These are phyloP conservation scores for Onthophagus taurus DNA, from an alignment of 1,140 invertebrate genomes.

Conservation along the genomic window DNA sequence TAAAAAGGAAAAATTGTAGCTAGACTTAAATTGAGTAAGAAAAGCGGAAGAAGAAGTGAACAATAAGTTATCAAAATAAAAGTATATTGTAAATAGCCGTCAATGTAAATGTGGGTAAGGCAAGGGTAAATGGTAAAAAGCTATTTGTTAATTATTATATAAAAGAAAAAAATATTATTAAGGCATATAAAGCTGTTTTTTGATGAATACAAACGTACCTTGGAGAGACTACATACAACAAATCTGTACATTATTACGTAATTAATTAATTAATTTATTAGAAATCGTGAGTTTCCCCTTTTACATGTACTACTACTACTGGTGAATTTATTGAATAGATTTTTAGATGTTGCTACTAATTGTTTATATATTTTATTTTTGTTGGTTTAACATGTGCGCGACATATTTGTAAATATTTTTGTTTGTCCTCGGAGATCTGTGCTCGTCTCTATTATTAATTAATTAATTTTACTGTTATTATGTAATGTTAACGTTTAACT, in stretches of 20 bases:
- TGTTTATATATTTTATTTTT: conserved; percentile 38
- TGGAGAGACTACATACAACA: no score
- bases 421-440: no score
- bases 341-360: conserved; percentile 32
- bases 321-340: conserved; percentile 32
- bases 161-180: conserved; percentile 11
- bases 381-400: conserved; percentile 21
- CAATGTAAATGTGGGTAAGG: conserved; percentile 31
- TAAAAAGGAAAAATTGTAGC: no score
- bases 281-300: conserved; percentile 19
- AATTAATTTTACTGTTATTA: no score
- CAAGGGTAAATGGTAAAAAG: conserved; percentile 30
- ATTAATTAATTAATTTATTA: conserved; percentile 33
- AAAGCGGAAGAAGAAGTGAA: no score
- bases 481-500: no score
- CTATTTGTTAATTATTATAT: conserved; percentile 32
- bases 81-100: conserved; percentile 27
- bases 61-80: conserved; percentile 20
- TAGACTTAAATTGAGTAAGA: no score
- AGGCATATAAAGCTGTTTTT: conserved; percentile 26
- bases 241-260: conserved; percentile 29
- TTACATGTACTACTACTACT: conserved; percentile 29
- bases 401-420: conserved; percentile 14
- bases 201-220: conserved; percentile 31
- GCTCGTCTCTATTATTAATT: no score